phyloP scores from a whole-genome alignment of 2,113 vertebrate genomes.

The Beaufortia kweichowensis region DNA sequence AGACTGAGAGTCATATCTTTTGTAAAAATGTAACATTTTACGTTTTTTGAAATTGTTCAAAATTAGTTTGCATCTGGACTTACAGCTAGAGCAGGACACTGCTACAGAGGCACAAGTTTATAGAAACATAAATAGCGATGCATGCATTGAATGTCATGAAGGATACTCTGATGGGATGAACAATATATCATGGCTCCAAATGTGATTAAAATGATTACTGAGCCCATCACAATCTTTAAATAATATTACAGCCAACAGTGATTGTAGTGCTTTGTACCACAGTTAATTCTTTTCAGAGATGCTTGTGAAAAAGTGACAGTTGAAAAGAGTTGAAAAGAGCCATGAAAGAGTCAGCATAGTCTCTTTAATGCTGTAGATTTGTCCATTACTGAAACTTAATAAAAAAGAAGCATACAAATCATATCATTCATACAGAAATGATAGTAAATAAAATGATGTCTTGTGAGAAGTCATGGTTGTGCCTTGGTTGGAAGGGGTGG shows the following conservation, averaged over 20 bases:
- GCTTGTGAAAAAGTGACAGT: no score
- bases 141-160: neutral
- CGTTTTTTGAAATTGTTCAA: neutral
- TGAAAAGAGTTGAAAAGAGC: no score
- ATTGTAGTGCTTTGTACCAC: slow-evolving; percentile 17
- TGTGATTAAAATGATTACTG: slow-evolving; percentile 28
- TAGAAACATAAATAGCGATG: neutral
- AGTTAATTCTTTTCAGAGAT: neutral
- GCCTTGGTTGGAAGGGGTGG: no score
- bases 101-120: neutral
- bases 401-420: no score
- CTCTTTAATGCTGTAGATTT: no score
- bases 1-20: neutral
- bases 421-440: no score
- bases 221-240: slow-evolving; percentile 27
- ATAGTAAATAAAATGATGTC: no score
- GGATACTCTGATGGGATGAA: slow-evolving; percentile 11
- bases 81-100: neutral
- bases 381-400: no score
- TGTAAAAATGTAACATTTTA: neutral
- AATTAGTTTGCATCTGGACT: neutral
- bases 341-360: no score
- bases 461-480: no score
- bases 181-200: slow-evolving; percentile 22
- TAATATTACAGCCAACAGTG: slow-evolving; percentile 13